Conservation (phyloP, 1,140 invertebrate species). For the Metopolophium dirhodum region DNA sequence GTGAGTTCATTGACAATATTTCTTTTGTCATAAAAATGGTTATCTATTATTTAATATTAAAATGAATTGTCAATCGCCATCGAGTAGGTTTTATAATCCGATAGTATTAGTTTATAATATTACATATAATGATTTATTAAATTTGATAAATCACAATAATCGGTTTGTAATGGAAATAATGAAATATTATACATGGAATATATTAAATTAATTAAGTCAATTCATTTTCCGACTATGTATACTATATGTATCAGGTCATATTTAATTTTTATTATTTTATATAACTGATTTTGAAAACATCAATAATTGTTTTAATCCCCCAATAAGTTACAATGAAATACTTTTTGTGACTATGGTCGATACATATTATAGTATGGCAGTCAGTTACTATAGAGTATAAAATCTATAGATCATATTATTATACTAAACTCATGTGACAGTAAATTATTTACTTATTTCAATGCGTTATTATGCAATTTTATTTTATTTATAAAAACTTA, state of each 20-base stretch:
- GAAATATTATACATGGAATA: too few species aligned
- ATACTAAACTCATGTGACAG: too few species aligned
- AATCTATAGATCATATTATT: too few species aligned
- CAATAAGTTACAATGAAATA: too few species aligned
- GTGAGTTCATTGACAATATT: background rate
- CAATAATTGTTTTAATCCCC: background rate
- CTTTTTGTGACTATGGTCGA: too few species aligned
- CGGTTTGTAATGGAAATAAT: background rate
- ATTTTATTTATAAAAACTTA: too few species aligned
- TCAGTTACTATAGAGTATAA: too few species aligned
- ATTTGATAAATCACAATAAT: background rate
- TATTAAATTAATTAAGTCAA: background rate
- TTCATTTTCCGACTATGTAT: too few species aligned
- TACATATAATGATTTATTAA: background rate
- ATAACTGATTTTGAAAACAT: background rate
- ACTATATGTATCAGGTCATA: background rate
- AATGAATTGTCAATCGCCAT: background rate
- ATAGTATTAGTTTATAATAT: background rate
- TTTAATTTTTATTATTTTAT: background rate
- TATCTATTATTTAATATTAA: background rate
- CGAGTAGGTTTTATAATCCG: background rate
- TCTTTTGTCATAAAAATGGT: background rate
- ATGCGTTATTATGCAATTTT: too few species aligned
- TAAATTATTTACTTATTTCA: too few species aligned
- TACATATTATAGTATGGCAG: too few species aligned